Percentiles rank a stretch among this genome's conserved stretches.
Conservation (phyloP, 2,113 vertebrate genomes). For the Madoqua kirkii region DNA sequence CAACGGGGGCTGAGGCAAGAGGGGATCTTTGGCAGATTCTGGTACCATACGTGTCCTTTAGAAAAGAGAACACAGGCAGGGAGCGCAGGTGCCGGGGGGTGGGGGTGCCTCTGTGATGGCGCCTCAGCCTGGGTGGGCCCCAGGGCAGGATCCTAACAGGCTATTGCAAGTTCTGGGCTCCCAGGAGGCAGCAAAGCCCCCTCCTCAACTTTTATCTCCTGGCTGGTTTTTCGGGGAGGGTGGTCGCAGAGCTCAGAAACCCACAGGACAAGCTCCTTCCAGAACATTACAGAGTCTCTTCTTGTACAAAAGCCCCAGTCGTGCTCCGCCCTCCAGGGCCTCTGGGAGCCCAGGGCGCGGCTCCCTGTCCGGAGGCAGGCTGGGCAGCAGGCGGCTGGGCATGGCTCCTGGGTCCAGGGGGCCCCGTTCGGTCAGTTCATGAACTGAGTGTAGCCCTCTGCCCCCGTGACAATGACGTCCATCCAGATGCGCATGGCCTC, state of each 20-base stretch:
- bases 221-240: not conserved
- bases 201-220: not conserved
- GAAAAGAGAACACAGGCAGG: not conserved
- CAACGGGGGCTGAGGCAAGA: not conserved
- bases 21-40: slow-evolving; percentile 73
- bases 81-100: not conserved
- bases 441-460: slow-evolving; percentile 98
- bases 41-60: slow-evolving; percentile 61
- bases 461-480: slow-evolving; percentile 97
- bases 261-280: not conserved
- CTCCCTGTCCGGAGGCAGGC: not conserved
- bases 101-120: not conserved
- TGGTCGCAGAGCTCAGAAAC: not conserved
- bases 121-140: not conserved
- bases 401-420: not conserved
- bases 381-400: not conserved
- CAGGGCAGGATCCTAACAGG: not conserved
- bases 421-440: slow-evolving; percentile 58
- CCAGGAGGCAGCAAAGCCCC: not conserved
- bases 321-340: not conserved
- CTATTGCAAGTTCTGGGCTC: not conserved
- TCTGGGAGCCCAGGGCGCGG: not conserved
- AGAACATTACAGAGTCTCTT: not conserved
- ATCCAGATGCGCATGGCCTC: slow-evolving; percentile 99
- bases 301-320: not conserved